These are phyloP conservation scores for Nemurella pictetii DNA, from an alignment of 2,888 invertebrate species.

Conservation along the genomic window DNA sequence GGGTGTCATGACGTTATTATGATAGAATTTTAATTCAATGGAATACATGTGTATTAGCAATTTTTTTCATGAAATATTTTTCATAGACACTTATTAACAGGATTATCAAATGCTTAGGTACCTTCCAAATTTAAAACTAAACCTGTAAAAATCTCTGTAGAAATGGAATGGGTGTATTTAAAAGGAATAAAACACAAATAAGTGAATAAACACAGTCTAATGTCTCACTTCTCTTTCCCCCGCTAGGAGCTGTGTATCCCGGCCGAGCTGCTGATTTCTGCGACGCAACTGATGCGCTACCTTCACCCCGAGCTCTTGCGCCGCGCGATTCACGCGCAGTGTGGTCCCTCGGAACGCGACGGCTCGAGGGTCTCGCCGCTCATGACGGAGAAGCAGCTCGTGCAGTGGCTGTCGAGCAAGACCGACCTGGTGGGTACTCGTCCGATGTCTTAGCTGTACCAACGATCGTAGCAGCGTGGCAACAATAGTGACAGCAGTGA, in stretches of 20 bases:
- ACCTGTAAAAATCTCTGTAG: not conserved
- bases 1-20: too few relatives aligned
- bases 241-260: conserved; percentile 58
- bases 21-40: too few relatives aligned
- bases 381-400: conserved; percentile 65
- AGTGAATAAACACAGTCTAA: not conserved
- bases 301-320: conserved; percentile 66
- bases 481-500: too few relatives aligned
- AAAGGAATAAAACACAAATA: too few relatives aligned
- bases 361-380: conserved; percentile 58
- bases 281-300: conserved; percentile 65
- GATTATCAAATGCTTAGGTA: not conserved
- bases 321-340: conserved; percentile 61
- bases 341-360: conserved; percentile 49
- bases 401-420: conserved; percentile 58
- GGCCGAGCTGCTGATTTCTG: conserved; percentile 62
- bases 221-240: not conserved
- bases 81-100: not conserved
- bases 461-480: too few relatives aligned
- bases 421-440: conserved; percentile 45
- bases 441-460: too few relatives aligned
- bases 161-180: not conserved
- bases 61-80: too few relatives aligned
- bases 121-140: not conserved
- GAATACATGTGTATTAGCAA: too few relatives aligned